A percentile compares a stretch with the other conserved stretches of the same genome.
Evolutionary conservation across 2,113 vertebrate genomes (phyloP).

Genomic region (Serranochromis macrocephalus): DNA sequence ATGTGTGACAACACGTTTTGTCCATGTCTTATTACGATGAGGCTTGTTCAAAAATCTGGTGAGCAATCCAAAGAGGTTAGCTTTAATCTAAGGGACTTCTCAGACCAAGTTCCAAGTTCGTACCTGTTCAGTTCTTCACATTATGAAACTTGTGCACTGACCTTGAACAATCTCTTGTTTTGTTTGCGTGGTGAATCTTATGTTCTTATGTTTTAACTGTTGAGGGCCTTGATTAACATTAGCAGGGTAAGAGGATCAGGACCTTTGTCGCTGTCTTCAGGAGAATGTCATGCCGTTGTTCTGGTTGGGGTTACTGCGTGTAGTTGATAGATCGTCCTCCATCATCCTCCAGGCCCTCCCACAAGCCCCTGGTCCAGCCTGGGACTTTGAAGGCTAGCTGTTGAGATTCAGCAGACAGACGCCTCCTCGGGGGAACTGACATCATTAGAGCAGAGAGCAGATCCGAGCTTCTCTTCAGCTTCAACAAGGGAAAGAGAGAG

Average conservation of each 20-base stretch:
- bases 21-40: background rate
- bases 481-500: slow-evolving; percentile 5
- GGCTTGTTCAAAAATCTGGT: background rate
- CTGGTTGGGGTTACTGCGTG: background rate
- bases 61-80: background rate
- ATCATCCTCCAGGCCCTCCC: background rate
- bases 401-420: slow-evolving; percentile 58
- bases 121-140: background rate
- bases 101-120: background rate
- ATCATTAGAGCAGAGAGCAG: slow-evolving; percentile 65
- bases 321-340: background rate
- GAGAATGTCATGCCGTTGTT: background rate
- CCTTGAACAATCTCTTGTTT: background rate
- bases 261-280: background rate
- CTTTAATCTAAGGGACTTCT: background rate
- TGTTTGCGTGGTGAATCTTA: background rate
- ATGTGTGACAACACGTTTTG: background rate
- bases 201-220: background rate
- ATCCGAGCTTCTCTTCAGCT: slow-evolving; percentile 25
- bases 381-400: slow-evolving; percentile 44
- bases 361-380: background rate
- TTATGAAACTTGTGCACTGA: background rate
- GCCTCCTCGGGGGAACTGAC: slow-evolving; percentile 54
- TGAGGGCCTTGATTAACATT: background rate
- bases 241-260: background rate